Conservation (phyloP, 2,888 invertebrate species). For the Kryphioiulus occultus region DNA sequence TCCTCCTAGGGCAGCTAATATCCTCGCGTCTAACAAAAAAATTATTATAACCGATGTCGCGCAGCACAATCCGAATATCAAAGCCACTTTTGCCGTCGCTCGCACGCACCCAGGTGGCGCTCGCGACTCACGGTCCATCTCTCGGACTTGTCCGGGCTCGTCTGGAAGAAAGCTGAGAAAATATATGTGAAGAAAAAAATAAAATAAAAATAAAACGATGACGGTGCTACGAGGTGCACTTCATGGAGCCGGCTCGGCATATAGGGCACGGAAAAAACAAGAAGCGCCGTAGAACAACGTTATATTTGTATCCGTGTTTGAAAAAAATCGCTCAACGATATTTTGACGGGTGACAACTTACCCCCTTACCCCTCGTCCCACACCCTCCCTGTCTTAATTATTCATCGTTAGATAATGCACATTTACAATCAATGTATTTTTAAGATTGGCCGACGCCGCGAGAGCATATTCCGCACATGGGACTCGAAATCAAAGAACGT, state of each 20-base stretch:
- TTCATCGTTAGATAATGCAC: background rate
- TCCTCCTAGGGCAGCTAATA: slow-evolving; percentile 5
- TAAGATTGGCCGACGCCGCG: background rate
- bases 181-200: background rate
- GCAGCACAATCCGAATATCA: background rate
- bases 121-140: background rate
- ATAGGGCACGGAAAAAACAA: background rate
- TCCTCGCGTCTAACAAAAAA: background rate
- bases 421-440: slow-evolving; percentile 5
- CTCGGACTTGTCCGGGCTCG: background rate
- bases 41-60: background rate
- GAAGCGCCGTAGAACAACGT: background rate
- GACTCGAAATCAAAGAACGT: background rate
- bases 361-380: background rate
- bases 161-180: background rate
- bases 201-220: background rate
- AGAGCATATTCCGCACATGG: background rate
- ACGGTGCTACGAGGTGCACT: background rate
- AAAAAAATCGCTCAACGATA: slow-evolving; percentile 5
- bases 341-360: background rate
- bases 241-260: background rate
- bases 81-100: background rate
- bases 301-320: slow-evolving; percentile 5
- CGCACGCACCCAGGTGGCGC: background rate
- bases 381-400: background rate